These are phyloP conservation scores for cat (Felis catus) DNA, from an alignment of 2,113 vertebrate species.

Conservation along the genomic window F.catus_Fca126_mat1.0 CM031427.1:29939001-29939500, in stretches of 20 bases:
- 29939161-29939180: conserved; percentile 67
- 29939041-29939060: neutral
- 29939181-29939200: conserved; percentile 71
- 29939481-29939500: neutral
- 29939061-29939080: neutral
- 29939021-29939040: conserved; percentile 29
- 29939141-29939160: conserved; percentile 18
- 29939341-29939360: neutral
- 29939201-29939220: conserved; percentile 64
- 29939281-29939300: conserved; percentile 27
- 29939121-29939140: neutral
- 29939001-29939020: neutral
- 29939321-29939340: conserved; percentile 47
- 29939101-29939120: neutral
- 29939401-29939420: neutral
- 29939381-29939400: neutral
- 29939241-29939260: conserved; percentile 78
- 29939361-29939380: neutral
- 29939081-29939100: conserved; percentile 20
- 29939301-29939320: neutral
- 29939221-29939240: conserved; percentile 73
- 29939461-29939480: neutral
- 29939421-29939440: neutral
- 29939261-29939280: conserved; percentile 28
- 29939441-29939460: neutral